Evolutionary conservation across 92 coral and sea anemone species (phyloP), one percentile per base, ranked within the genome.

Genomic region (Epizoanthus ramosus): DNA sequence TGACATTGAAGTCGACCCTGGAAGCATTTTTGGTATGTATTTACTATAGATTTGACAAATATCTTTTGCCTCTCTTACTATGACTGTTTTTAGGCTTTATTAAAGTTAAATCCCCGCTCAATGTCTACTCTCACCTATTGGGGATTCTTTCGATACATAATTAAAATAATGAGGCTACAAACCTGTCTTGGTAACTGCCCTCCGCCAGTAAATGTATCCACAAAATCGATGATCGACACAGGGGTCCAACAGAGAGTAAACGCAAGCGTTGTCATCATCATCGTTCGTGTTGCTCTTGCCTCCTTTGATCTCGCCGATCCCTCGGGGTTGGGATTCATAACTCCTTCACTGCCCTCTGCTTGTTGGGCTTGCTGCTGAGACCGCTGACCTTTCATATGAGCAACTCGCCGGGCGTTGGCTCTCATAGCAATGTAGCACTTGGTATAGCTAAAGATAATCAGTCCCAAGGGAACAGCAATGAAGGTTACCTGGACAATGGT

Each of bases 221-320:
- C 89, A 33, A 86, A 86, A 58, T 86, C 89, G 37, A 91, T 88
- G 15, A 88, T 47, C 5, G 94, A 87, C n/a, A 85, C 94, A 23
- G 94, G 94, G 6, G 73, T 18, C 90, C 92, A 91, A 60, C 94
- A 91, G 58, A 91, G 15, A 57, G 79, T 88, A 71, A 85, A 91
- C 4, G 90, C 94, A 73, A 87, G 73, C 31, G 94, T 91, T 39
- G 94, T 85, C 8, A 75, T 66, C 94, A 91, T 88, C 94, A 91
- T 91, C 25, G 92, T 91, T 33, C 89, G 37, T 3, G 94, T 91
- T 21, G 94, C 92, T 23, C 92, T 86, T 41, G 90, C 64, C 82
- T 91, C 94, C 79, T 85, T 89, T 70, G 87, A 89, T 77, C 72
- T 85, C 56, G 92, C 65, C 47, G 80, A 79, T 31, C 56, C 53